These are phyloP conservation scores for Rhinichthys klamathensis DNA, from an alignment of 2,113 vertebrate species.

Conservation along the genomic window DNA sequence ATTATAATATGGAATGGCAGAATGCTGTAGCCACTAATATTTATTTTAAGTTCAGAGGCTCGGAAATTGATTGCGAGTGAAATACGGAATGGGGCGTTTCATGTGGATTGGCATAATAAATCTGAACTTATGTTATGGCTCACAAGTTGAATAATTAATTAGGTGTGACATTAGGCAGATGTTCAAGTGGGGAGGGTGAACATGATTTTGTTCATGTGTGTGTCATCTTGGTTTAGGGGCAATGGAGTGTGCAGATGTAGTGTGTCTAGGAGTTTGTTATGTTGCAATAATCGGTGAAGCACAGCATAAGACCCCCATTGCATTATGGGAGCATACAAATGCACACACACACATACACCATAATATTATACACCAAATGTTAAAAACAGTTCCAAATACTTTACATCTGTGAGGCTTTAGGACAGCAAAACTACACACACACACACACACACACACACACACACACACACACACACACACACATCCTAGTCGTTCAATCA, in stretches of 20 bases:
- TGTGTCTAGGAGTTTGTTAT: not conserved
- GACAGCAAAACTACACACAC: not conserved
- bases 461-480: not conserved
- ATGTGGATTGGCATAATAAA: conserved; percentile 40
- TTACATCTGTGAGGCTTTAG: not conserved
- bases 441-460: too few relatives aligned
- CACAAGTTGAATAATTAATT: conserved; percentile 49
- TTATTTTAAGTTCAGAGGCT: conserved; percentile 4
- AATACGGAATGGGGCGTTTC: conserved; percentile 9
- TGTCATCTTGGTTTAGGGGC: conserved; percentile 2
- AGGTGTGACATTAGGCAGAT: conserved; percentile 33
- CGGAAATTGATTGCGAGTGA: conserved; percentile 11
- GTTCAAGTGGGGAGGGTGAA: not conserved
- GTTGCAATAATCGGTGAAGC: not conserved
- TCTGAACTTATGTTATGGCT: conserved; percentile 10
- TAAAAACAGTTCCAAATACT: not conserved
- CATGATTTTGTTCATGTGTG: not conserved
- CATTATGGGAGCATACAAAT: not conserved
- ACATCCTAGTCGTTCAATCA: not conserved
- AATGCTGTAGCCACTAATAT: not conserved
- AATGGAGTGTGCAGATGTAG: not conserved
- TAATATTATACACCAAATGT: not conserved
- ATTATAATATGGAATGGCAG: conserved; percentile 19
- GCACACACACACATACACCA: not conserved
- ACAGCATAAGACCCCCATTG: not conserved